Evolutionary conservation across 2,797 vertebrate genomes (phyloP), one percentile per base, ranked within the genome.

Genomic region (Chlorospingus semifuscus): DNA sequence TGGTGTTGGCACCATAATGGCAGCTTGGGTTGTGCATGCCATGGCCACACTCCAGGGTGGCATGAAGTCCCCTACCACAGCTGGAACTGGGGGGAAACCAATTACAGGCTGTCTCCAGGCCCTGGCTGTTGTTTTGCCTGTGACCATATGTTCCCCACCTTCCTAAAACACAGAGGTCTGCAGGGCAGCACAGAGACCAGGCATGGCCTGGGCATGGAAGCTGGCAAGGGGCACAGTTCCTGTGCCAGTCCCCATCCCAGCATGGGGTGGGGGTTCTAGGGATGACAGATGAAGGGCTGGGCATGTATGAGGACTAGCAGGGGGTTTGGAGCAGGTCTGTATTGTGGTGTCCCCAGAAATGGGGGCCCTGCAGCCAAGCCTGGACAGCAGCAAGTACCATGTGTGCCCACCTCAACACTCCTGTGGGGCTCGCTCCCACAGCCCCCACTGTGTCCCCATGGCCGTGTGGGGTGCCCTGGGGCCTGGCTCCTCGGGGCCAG

Each of bases 261-360:
- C n/a, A n/a, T n/a, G n/a, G n/a, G n/a, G 22, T 37, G 20, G 9
- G 27, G 15, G 9, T 59, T 83, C 13, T 23, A 24, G 44, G 5
- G 5, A 30, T 64, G 63, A 18, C 5, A 87, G 24, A n/a, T 41
- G 52, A 26, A 64, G 47, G 13, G 5, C 34, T 92, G 44, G 32
- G 30, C 27, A 69, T 57, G 18, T 34, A 8, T 47, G 44, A 78
- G 16, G n/a, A 29, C 39, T 53, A 39, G 15, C 24, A 30, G 47
- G 3, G 8, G 5, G 1, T 5, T 71, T 74, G 26, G 23, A 24
- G 18, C 2, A 14, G 23, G 46, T 49, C 55, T 0, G 0, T 21
- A 19, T 12, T 3, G 4, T 65, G 66, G 20, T 41, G 26, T 52
- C 57, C 37, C 20, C 34, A 76, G 32, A 29, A 71, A 59, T 20